A percentile compares a stretch with the other conserved stretches of the same genome.
Conservation (phyloP, 2,113 vertebrate genomes). For the Gymnogyps californianus region DNA sequence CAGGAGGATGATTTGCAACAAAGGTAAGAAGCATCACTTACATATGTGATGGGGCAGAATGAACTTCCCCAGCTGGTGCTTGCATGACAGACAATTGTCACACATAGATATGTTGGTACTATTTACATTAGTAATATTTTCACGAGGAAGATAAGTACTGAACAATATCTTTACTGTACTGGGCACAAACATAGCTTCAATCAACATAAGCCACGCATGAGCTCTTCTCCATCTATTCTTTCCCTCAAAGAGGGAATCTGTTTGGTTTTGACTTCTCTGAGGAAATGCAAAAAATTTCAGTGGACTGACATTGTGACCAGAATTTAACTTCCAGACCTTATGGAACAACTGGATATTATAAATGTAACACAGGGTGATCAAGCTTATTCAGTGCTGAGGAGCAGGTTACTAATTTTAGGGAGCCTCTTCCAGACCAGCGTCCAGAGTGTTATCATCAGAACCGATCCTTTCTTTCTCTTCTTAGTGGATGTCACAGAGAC, state of each 20-base stretch:
- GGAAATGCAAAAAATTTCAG: not conserved
- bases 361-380: not conserved
- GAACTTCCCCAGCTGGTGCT: not conserved
- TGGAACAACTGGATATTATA: not conserved
- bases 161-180: constrained; percentile 23
- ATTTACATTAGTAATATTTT: constrained; percentile 42
- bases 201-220: not conserved
- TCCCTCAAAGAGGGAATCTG: not conserved
- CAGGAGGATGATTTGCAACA: not conserved
- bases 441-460: not conserved
- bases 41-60: not conserved
- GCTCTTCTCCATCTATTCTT: not conserved
- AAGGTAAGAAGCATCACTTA: not conserved
- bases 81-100: not conserved
- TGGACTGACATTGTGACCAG: not conserved
- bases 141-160: not conserved
- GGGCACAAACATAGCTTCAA: not conserved
- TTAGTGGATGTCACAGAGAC: not conserved
- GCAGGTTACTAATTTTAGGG: not conserved
- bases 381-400: not conserved
- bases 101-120: not conserved
- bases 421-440: not conserved
- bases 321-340: not conserved
- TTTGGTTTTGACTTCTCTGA: not conserved
- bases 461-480: not conserved